Conservation (phyloP, 2,797 vertebrate species). For the Myotis planiceps region DNA sequence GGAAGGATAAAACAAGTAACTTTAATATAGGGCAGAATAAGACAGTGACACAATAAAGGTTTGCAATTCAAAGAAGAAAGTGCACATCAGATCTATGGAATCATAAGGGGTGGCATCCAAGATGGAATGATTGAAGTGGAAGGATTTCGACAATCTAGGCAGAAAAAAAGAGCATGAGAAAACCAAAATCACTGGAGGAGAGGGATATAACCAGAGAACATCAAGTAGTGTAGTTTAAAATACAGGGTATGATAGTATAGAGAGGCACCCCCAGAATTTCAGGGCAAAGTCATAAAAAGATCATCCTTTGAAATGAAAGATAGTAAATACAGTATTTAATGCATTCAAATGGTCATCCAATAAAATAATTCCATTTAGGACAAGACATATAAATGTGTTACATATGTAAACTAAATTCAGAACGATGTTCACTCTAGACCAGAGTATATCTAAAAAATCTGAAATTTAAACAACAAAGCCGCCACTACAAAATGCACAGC, state of each 20-base stretch:
- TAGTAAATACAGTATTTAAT: conserved; percentile 25
- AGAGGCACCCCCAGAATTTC: conserved; percentile 44
- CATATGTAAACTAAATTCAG: background rate
- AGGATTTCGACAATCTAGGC: background rate
- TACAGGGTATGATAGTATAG: background rate
- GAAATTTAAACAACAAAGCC: background rate
- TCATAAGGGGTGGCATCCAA: background rate
- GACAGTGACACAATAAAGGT: background rate
- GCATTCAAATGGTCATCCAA: background rate
- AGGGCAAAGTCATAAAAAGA: conserved; percentile 59
- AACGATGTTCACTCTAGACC: background rate
- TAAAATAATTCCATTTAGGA: background rate
- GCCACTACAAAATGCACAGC: background rate
- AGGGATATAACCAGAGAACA: background rate
- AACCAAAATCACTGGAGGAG: background rate
- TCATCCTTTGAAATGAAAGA: conserved; percentile 65
- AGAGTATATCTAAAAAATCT: background rate
- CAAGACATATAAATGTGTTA: background rate
- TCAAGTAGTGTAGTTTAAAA: background rate
- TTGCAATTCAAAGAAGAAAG: background rate
- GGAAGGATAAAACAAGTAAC: background rate
- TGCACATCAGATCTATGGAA: background rate
- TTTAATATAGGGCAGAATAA: background rate
- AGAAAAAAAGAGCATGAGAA: background rate
- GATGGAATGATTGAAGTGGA: background rate